Percentiles rank a stretch among this genome's conserved stretches.
Conservation (phyloP, 2,888 invertebrate species). For the Tetranychus truncatus region DNA sequence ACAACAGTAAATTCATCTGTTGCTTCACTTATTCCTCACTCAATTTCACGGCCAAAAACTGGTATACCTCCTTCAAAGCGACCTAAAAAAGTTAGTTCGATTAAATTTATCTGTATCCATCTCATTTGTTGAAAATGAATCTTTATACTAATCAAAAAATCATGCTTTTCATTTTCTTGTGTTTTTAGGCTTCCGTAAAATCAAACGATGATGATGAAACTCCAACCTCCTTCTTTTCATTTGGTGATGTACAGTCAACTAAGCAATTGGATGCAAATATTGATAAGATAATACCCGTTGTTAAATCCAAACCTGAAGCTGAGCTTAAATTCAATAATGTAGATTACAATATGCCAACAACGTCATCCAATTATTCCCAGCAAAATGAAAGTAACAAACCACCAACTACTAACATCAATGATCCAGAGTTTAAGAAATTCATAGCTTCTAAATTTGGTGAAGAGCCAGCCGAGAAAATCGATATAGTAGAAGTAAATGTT, state of each 20-base stretch:
- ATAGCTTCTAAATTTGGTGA: constrained; percentile 22
- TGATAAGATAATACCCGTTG: background rate
- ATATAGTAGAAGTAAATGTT: constrained; percentile 25
- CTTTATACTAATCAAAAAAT: background rate
- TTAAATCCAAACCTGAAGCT: constrained; percentile 13
- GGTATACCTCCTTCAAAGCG: constrained; percentile 11
- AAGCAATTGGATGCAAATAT: background rate
- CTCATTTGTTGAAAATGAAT: background rate
- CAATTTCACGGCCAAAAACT: constrained; percentile 9
- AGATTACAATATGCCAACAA: background rate
- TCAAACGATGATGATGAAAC: constrained; percentile 14
- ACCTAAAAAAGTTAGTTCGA: background rate
- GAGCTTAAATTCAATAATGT: background rate
- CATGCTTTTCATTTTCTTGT: constrained; percentile 10
- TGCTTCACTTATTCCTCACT: constrained; percentile 9
- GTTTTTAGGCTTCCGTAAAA: constrained; percentile 7
- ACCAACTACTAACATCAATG: constrained; percentile 6
- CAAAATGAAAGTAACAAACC: background rate
- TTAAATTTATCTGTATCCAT: background rate
- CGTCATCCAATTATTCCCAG: background rate
- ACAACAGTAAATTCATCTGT: background rate
- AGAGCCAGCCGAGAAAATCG: constrained; percentile 20
- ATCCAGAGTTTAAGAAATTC: constrained; percentile 17
- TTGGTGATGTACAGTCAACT: constrained; percentile 10
- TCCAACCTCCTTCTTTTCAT: constrained; percentile 14